phyloP scores from a whole-genome alignment of 2,797 vertebrate genomes.

The Balearica regulorum region DNA sequence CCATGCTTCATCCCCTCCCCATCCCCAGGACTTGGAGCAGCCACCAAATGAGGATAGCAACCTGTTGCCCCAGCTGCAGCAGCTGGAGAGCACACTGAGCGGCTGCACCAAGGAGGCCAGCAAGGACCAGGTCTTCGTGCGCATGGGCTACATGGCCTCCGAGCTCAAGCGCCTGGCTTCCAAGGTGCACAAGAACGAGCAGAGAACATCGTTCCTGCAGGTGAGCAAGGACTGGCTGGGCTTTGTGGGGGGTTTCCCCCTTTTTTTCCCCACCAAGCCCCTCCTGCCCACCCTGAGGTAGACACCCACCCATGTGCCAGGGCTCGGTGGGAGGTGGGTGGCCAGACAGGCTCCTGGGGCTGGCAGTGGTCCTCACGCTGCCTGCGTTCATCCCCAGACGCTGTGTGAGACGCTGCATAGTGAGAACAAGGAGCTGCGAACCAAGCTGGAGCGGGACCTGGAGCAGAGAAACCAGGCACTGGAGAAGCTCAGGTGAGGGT shows the following conservation, averaged over 20 bases:
- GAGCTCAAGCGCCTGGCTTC: conserved; percentile 96
- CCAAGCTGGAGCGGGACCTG: conserved; percentile 94
- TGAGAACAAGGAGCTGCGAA: conserved; percentile 92
- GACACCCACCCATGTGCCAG: not conserved
- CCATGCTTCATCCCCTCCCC: accelerated
- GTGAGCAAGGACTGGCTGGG: conserved; percentile 67
- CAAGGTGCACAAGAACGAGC: conserved; percentile 97
- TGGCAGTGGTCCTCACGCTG: not conserved
- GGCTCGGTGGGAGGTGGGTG: not conserved
- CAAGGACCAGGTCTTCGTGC: conserved; percentile 90
- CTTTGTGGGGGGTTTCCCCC: accelerated
- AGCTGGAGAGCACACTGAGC: conserved; percentile 91
- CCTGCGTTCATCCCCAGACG: conserved; percentile 71
- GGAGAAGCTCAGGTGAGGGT: conserved; percentile 86
- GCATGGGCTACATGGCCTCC: conserved; percentile 95
- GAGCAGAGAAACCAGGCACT: conserved; percentile 91
- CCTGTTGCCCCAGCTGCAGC: conserved; percentile 89
- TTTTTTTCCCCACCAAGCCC: not conserved
- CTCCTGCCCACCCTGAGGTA: not conserved
- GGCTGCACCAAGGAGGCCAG: conserved; percentile 93
- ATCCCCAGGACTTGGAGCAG: conserved; percentile 64
- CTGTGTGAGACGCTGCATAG: conserved; percentile 94
- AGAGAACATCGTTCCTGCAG: conserved; percentile 92
- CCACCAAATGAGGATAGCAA: conserved; percentile 82
- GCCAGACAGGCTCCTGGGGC: not conserved